Evolutionary conservation across 2,797 vertebrate genomes (phyloP).

Genomic region (Acestrorhynchus altus): DNA sequence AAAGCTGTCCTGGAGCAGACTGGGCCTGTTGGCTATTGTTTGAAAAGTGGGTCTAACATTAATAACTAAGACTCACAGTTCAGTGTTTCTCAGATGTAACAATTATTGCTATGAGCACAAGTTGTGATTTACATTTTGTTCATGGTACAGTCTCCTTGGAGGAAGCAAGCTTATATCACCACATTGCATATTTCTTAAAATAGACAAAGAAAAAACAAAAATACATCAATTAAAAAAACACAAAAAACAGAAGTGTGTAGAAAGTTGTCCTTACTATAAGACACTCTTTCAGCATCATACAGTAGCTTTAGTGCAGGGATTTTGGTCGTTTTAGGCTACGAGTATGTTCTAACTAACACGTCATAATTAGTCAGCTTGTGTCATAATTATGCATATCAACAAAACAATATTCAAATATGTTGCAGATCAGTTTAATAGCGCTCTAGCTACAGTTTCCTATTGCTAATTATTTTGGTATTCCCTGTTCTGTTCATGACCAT

Average conservation of each 20-base stretch:
- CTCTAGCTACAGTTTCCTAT: too few species aligned
- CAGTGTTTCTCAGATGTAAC: background rate
- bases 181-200: constrained; percentile 31
- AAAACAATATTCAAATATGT: too few species aligned
- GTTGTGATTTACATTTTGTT: background rate
- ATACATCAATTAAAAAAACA: constrained; percentile 36
- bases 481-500: too few species aligned
- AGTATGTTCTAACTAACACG: background rate
- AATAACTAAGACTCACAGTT: background rate
- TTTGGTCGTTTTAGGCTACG: background rate
- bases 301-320: constrained; percentile 25
- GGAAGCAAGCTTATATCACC: constrained; percentile 15
- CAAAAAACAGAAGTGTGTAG: background rate
- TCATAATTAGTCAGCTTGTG: too few species aligned
- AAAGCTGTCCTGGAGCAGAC: background rate
- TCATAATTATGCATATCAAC: too few species aligned
- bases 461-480: too few species aligned
- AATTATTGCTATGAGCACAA: background rate
- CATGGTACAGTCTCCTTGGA: background rate
- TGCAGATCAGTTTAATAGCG: too few species aligned
- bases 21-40: background rate
- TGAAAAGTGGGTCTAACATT: background rate
- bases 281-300: background rate
- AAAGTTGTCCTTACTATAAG: background rate
- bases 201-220: background rate